Base-by-base conservation (phyloP, 2,888 invertebrate species). In the Dusona sp. region DNA sequence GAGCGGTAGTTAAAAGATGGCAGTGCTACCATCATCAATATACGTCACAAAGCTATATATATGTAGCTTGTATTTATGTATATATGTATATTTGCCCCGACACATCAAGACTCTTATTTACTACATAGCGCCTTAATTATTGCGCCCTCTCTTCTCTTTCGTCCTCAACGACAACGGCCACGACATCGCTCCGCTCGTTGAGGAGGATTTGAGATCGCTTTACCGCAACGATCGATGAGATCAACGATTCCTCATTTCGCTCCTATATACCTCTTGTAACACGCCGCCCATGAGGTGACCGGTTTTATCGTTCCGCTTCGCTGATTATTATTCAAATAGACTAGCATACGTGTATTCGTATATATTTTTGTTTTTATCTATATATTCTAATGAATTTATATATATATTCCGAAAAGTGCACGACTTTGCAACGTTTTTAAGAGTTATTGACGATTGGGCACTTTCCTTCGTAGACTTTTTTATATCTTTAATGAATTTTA, bases 1-100 rank as follows among this genome's bases (percentile, higher is more conserved):
- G 90, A 85, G 90, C 90, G 89, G 91, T 91, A 91, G 92, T 92
- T 92, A 91, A 92, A 92, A 90, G 91, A 93, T 90, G 90, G 91
- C 90, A 91, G 91, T 91, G 91, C 92, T 90, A 92, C 91, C 93
- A 93, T 94, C 94, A 94, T 94, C 93, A 94, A 94, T 94, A 93
- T 90, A 90, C 92, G 94, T 94, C 94, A 93, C 91, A 91, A 88
- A 89, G 90, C 91, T 92, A 92, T 90, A 90, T 51, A 78, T 78
- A 19, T 38, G 33, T 51, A 8, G 54, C 22, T 61, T 42, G 8
- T 36, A n/a, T n/a, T n/a, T n/a, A n/a, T n/a, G n/a, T 36, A 29
- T 42, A 33, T 29, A 42, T 64, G 45, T 64, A 64, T n/a, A 45
- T 65, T 45, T 83, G 72, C 57, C 86, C 87, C 88, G 88, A 90